Base-by-base conservation (phyloP, 2,888 invertebrate species). In the Hirtodrosophila alboralis region DNA sequence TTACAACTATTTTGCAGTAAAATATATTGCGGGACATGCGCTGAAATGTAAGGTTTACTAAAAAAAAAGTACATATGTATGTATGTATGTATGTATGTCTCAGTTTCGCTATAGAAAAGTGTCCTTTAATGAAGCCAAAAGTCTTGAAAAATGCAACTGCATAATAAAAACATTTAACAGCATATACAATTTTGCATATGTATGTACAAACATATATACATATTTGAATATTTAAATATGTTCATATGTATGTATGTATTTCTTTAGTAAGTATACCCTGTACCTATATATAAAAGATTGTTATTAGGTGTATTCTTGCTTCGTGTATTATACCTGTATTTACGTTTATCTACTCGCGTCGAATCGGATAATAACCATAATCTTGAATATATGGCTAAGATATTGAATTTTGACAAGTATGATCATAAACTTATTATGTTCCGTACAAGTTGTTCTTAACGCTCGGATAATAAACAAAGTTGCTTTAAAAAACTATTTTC, bases 121-220 rank as follows among this genome's bases (percentile, higher is more conserved):
- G 56, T 65, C 27, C 21, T 44, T 47, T 58, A 47, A 45, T 57
- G 41, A 63, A 63, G 81, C 66, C 77, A 62, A 84, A 75, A 72
- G 70, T 71, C 36, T 68, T 61, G 54, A 70, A 56, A 77, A 77
- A 84, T 86, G 80, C 84, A 79, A 85, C 65, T 70, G 81, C 75
- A 81, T 75, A 66, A 68, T 72, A 58, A 64, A 54, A 68, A 72
- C 56, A 74, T 57, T 60, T 31, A 74, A 74, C 64, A 63, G 48
- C 59, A 60, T 53, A 60, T 53, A 57, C 62, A 57, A 33, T 38
- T 45, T 33, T 44, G 38, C 34, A 31, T 59, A 31, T 59, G 45
- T 31, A 14, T 48, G 10, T 16, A 16, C 26, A 47, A 26, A 9
- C 18, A 18, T 10, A 38, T 7, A n/a, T 38, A 16, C 28, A 16